These are phyloP conservation scores for Pipistrellus pygmaeus DNA, from an alignment of 2,797 vertebrate genomes.

Conservation along the genomic window DNA sequence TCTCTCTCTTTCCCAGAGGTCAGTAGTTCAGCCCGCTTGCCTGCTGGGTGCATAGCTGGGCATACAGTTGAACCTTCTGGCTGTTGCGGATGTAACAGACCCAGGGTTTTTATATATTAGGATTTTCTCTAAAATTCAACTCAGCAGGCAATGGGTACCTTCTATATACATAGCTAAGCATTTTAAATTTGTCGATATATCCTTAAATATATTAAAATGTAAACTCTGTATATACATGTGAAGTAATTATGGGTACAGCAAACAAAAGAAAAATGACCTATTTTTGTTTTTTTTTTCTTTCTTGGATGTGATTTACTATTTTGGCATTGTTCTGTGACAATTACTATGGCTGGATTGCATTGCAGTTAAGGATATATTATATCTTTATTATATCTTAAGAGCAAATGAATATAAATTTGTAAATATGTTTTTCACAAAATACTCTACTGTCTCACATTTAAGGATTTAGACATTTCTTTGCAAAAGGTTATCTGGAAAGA, in stretches of 20 bases:
- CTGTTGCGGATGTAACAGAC: too few species aligned
- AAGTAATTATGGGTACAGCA: background rate
- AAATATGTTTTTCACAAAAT: conserved; percentile 20
- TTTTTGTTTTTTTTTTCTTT: conserved; percentile 17
- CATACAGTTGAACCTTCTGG: too few species aligned
- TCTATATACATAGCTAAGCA: background rate
- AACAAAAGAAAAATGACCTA: background rate
- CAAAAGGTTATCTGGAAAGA: background rate
- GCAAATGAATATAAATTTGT: conserved; percentile 1
- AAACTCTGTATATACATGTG: background rate
- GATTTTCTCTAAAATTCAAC: background rate
- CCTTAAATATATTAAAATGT: background rate
- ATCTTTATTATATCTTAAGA: background rate
- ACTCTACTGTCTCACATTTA: conserved; percentile 1
- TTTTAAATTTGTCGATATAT: background rate
- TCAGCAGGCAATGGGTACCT: background rate
- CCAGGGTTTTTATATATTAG: too few species aligned
- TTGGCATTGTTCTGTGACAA: background rate
- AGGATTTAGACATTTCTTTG: conserved; percentile 45
- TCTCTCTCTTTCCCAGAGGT: too few species aligned
- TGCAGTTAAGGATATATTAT: background rate
- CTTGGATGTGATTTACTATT: conserved; percentile 3
- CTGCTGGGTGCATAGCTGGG: too few species aligned
- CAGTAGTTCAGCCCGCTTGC: too few species aligned
- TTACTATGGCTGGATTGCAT: background rate